These are phyloP conservation scores for Morinoia aosen DNA, from an alignment of 2,888 invertebrate genomes.

Conservation along the genomic window DNA sequence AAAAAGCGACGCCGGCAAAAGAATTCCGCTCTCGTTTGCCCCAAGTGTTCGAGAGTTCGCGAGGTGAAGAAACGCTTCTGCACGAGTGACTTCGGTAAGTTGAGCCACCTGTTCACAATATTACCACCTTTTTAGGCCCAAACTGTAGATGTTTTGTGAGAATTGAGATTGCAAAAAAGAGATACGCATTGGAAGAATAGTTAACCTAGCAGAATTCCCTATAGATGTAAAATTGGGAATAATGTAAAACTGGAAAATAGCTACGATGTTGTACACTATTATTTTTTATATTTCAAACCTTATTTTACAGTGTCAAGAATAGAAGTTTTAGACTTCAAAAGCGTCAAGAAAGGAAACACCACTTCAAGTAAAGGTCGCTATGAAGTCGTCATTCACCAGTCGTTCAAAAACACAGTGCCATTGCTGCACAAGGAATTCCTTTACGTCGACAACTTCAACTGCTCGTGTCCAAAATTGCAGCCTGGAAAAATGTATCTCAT, in stretches of 20 bases:
- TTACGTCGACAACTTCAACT: slow-evolving; percentile 68
- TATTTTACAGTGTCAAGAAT: slow-evolving; percentile 61
- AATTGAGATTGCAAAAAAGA: neutral
- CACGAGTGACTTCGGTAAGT: slow-evolving; percentile 69
- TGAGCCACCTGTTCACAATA: neutral
- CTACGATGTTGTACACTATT: too few relatives aligned
- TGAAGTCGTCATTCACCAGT: slow-evolving; percentile 69
- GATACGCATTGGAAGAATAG: neutral
- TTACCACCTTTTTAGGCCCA: neutral
- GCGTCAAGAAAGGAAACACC: slow-evolving; percentile 56
- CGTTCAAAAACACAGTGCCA: slow-evolving; percentile 69
- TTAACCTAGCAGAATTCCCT: neutral
- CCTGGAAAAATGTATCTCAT: slow-evolving; percentile 68
- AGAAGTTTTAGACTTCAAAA: slow-evolving; percentile 66
- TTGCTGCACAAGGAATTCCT: slow-evolving; percentile 69
- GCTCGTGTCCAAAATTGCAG: slow-evolving; percentile 68
- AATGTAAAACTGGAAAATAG: too few relatives aligned
- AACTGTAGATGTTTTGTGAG: neutral
- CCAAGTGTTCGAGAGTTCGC: slow-evolving; percentile 44
- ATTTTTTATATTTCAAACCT: too few relatives aligned
- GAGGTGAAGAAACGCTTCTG: slow-evolving; percentile 69
- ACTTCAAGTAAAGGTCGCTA: slow-evolving; percentile 65
- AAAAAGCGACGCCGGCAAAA: slow-evolving; percentile 55
- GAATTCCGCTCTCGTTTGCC: slow-evolving; percentile 29
- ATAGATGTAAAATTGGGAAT: neutral